Evolutionary conservation across 2,888 invertebrate species (phyloP), one percentile per base, ranked within the genome.

Genomic region (Pseudococcus longispinus): DNA sequence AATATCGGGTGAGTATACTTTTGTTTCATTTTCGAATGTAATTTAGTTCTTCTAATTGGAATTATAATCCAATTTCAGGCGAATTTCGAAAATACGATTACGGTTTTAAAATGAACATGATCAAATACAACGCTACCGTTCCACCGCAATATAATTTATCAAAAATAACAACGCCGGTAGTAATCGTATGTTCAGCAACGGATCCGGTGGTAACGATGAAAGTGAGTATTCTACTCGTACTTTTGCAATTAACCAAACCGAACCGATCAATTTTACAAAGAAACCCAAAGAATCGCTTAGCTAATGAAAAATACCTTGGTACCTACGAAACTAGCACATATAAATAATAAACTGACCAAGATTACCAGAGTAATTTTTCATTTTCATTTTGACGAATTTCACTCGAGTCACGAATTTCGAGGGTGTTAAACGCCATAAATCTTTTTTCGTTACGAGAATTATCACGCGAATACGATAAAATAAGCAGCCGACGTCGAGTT

Each of bases 81-180:
- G 83, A 88, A n/a, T 88, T 88, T 46, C 46, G 88, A 20, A 87
- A 88, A 86, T 88, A 85, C 26, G 88, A 88, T 46, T 88, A 88
- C 70, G 88, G 88, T 6, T 13, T 51, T 3, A 85, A 70, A 51
- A 83, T 20, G 42, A 88, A 88, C 55, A 32, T 88, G 42, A 80
- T 77, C 23, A 65, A 84, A 37, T 88, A 88, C 87, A 88, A 87
- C 26, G 46, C 70, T 5, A 88, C 84, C 26, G 82, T 85, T 13
- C 88, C 88, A 23, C 88, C 88, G 13, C 83, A 83, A 15, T 88
- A 88, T 60, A 85, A 88, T 77, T 42, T 88, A 29, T 83, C 86
- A 2, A 88, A 87, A 87, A 87, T 88, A n/a, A 87, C 84, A 9
- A 74, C 85, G 1, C 55, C 87, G 0, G 74, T 84, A 11, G 80